Evolutionary conservation across 2,888 invertebrate genomes (phyloP), one percentile per base, ranked within the genome.

Genomic region (Drosophila infuscata): DNA sequence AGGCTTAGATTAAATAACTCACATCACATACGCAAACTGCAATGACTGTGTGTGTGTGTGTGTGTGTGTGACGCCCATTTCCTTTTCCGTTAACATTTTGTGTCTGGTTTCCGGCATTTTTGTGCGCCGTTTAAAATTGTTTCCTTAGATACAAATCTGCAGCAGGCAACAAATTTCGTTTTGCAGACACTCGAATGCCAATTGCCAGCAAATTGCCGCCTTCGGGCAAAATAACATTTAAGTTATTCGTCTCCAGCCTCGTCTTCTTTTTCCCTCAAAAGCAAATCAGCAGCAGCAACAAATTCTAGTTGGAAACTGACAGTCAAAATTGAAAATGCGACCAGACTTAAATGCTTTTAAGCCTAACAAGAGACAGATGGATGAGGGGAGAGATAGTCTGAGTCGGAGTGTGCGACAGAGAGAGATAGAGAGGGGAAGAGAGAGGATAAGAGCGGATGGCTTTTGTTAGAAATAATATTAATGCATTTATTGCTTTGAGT

Each of bases 31-130:
- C 35, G 20, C 36, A 64, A 73, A 57, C 51, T 59, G 53, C 48
- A 66, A 3, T 49, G 6, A 70, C 49, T 25, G 41, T 43, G 48
- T 38, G 53, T 60, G 63, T 60, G 35, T 60, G 54, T 51, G 68
- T 54, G 51, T 68, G 62, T 52, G 63, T 76, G 77, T 73, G 20
- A 73, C 75, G 80, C 68, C 88, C 78, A 85, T 86, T 89, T 89
- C 85, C 89, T 82, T 76, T 89, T 86, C 86, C 86, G 89, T 85
- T 85, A 81, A 82, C 90, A 89, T 86, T 85, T 88, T 86, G 85
- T 88, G 88, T 84, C 85, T 89, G 89, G 89, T 85, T 89, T 86
- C 86, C 86, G 86, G 89, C 86, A 88, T 88, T 89, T 89, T 89
- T 89, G 86, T 89, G 57, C 78, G 85, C 86, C 75, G 81, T 81